A percentile compares a stretch with the other conserved stretches of the same genome.
Evolutionary conservation across 1,140 invertebrate genomes (phyloP).

Genomic region (Branchinecta lindahli): DNA sequence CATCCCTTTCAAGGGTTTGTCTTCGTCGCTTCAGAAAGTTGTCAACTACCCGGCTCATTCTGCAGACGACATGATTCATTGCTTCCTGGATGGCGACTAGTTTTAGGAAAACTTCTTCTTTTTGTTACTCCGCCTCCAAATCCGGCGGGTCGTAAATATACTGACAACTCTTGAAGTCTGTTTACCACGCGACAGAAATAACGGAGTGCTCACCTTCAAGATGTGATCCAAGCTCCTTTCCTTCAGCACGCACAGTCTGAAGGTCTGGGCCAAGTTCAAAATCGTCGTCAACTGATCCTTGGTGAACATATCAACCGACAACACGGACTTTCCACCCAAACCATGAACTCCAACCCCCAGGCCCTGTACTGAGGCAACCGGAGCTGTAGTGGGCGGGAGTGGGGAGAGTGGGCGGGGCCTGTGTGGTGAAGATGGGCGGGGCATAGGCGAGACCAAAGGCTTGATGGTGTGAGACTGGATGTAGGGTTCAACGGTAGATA

Average conservation of each 20-base stretch:
- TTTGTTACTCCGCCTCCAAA: no score
- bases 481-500: slow-evolving; percentile 10
- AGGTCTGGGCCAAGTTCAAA: slow-evolving; percentile 81
- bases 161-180: no score
- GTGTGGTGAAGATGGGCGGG: slow-evolving; percentile 14
- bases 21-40: no score
- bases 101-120: no score
- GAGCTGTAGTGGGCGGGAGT: background rate
- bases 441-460: slow-evolving; percentile 6
- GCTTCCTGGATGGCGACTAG: no score
- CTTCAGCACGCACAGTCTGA: slow-evolving; percentile 62
- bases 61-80: no score
- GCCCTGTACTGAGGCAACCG: slow-evolving; percentile 15
- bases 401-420: slow-evolving; percentile 14
- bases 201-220: slow-evolving; percentile 41
- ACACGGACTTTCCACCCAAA: slow-evolving; percentile 59
- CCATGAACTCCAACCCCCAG: slow-evolving; percentile 26
- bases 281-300: slow-evolving; percentile 84
- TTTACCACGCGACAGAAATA: no score
- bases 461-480: background rate
- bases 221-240: slow-evolving; percentile 70
- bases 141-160: no score
- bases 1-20: no score
- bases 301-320: slow-evolving; percentile 67
- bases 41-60: no score